Base-by-base conservation (phyloP, 2,797 vertebrate genomes). In the Rousettus madagascariensis region DNA sequence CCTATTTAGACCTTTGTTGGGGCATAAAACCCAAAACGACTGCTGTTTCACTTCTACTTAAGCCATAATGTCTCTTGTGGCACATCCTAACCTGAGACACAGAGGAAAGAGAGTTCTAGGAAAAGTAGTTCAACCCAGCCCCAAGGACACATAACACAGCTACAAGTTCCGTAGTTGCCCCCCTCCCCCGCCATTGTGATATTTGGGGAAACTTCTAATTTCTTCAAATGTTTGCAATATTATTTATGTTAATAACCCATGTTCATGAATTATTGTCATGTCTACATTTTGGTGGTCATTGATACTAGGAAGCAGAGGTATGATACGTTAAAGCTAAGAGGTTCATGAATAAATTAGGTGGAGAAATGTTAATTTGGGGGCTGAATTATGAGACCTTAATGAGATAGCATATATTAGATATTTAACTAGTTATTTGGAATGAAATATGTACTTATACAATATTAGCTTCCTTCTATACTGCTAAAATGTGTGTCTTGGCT, bases 301-400 rank as follows among this genome's bases (percentile, higher is more conserved):
- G 15, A 7, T 51, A n/a, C 51, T 68, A 65, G 53, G 41, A 90
- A 90, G 57, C 93, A 90, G 8, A 51, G 43, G 43, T 74, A 59
- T 79, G 89, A n/a, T 33, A 38, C 19, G 78, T 72, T 85, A 69
- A 90, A 30, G 74, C 46, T 91, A 87, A 97, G 90, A 75, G 59
- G 63, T 12, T 97, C 49, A 82, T 97, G 66, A 36, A 97, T 91
- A 96, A 30, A 75, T 94, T 95, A 87, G 41, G 43, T 88, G 77
- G 86, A 96, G 38, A 90, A 90, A 92, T 86, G 91, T 97, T 98
- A 78, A 79, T 78, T 69, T 33, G 1, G 26, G 3, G 51, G 65
- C 30, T 90, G 38, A 83, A 71, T 95, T 79, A 89, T 86, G 93
- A 91, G 26, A 12, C 13, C 83, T 93, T 87, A 92, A 74, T 92